Conservation (phyloP, 1,140 invertebrate species). For the Centruroides sculpturatus region DNA sequence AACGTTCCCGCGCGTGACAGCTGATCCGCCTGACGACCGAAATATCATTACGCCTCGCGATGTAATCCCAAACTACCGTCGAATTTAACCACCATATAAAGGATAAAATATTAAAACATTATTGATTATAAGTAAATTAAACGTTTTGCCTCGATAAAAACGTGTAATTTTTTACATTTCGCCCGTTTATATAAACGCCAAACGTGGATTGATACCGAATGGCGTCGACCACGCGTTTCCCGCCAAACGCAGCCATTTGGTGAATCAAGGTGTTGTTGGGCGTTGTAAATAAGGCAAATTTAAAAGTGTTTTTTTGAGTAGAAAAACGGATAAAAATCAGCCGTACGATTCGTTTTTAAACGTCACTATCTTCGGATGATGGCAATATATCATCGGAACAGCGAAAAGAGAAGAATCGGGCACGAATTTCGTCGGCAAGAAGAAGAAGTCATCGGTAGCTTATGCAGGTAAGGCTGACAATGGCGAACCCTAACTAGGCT, state of each 20-base stretch:
- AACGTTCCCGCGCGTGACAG: too few relatives aligned
- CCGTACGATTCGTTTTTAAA: background rate
- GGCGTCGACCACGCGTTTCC: constrained; percentile 7
- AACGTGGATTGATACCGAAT: constrained; percentile 1
- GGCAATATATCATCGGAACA: constrained; percentile 24
- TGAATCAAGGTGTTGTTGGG: constrained; percentile 13
- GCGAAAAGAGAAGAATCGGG: constrained; percentile 23
- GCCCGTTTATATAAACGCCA: too few relatives aligned
- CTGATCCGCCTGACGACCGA: too few relatives aligned
- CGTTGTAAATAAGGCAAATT: background rate
- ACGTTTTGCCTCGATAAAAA: too few relatives aligned
- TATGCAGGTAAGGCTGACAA: constrained; percentile 25
- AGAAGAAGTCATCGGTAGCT: constrained; percentile 28
- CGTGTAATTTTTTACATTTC: too few relatives aligned
- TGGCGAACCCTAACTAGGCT: too few relatives aligned
- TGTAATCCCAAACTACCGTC: too few relatives aligned
- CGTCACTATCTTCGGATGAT: constrained; percentile 17
- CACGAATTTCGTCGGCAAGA: constrained; percentile 28
- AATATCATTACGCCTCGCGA: too few relatives aligned
- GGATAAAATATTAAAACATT: too few relatives aligned
- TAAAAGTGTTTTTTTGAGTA: background rate
- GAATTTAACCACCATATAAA: too few relatives aligned
- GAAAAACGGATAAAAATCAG: background rate
- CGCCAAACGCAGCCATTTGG: constrained; percentile 10
- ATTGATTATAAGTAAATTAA: too few relatives aligned